Evolutionary conservation across 2,888 invertebrate genomes (phyloP), one percentile per base, ranked within the genome.

Genomic region (Cylindroiulus punctatus): DNA sequence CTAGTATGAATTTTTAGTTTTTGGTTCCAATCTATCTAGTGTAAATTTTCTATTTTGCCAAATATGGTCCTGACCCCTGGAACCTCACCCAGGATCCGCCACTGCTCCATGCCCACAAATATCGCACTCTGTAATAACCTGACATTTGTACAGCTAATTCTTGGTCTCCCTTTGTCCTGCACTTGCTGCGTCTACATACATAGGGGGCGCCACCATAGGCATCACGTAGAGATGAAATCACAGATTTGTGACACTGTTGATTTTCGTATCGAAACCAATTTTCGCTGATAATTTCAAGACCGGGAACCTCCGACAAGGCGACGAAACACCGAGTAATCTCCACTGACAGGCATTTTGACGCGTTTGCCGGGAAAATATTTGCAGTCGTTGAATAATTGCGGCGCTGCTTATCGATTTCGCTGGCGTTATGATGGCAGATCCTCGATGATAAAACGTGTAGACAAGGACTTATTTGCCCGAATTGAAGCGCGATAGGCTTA

Each of bases 351-450:
- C 52, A 12, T 52, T 52, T 52, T 52, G 52, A 52, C 12, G 52
- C 52, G 52, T 52, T 52, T 19, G 52, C 19, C 12, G 52, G 52
- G 19, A 52, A 52, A 52, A 52, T 52, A 52, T 52, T 52, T 52
- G 52, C 52, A 52, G 52, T 52, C 2, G 52, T 52, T 52, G 52
- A 52, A 52, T 52, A 52, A 52, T 52, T 52, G 52, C 52, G 52
- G n/a, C 52, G 52, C 52, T 52, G 52, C 52, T 52, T 52, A 52
- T 52, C 52, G 52, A 52, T 52, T 52, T 52, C 52, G 52, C 19
- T 10, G 44, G 52, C 1, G 47, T 47, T 47, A 2, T 47, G 47
- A 47, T 47, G 47, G 47, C 8, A 5, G 47, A 47, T 47, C 10
- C 10, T 7, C 52, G 19, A 52, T 10, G 52, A 52, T 52, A 52